Conservation (phyloP, 2,113 vertebrate genomes). For the Perca flavescens region DNA sequence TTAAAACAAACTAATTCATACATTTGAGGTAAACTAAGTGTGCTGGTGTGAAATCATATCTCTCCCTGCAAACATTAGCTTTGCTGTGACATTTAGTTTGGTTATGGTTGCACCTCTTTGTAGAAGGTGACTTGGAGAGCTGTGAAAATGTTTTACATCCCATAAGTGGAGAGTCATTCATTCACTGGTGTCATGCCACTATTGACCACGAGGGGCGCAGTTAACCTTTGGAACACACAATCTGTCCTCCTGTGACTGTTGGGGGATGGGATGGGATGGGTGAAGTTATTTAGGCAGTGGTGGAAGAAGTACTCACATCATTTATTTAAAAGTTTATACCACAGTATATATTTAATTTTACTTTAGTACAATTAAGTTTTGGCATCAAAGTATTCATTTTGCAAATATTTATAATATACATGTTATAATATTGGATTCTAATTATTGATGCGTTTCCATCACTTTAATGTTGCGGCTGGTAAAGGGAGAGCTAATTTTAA, state of each 20-base stretch:
- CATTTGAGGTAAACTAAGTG: background rate
- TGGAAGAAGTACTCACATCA: background rate
- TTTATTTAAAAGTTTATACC: background rate
- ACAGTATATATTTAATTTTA: background rate
- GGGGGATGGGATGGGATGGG: too few relatives aligned
- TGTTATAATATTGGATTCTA: too few relatives aligned
- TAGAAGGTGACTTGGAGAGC: background rate
- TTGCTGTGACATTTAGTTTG: background rate
- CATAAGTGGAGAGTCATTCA: background rate
- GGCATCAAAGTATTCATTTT: too few relatives aligned
- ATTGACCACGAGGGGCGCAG: conserved; percentile 25
- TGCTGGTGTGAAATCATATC: background rate
- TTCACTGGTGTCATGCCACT: background rate
- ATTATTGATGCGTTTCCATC: too few relatives aligned
- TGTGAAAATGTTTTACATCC: background rate
- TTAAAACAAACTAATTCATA: background rate
- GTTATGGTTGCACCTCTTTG: background rate
- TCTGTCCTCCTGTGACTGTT: background rate
- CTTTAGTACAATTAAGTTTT: too few relatives aligned
- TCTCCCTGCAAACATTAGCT: background rate
- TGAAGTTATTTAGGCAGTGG: background rate
- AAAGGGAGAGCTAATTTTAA: too few relatives aligned
- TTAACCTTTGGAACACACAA: background rate
- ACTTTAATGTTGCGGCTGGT: too few relatives aligned
- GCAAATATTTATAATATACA: too few relatives aligned